These are phyloP conservation scores for Lepisosteus oculatus DNA, from an alignment of 2,113 vertebrate genomes.

Conservation along the genomic window DNA sequence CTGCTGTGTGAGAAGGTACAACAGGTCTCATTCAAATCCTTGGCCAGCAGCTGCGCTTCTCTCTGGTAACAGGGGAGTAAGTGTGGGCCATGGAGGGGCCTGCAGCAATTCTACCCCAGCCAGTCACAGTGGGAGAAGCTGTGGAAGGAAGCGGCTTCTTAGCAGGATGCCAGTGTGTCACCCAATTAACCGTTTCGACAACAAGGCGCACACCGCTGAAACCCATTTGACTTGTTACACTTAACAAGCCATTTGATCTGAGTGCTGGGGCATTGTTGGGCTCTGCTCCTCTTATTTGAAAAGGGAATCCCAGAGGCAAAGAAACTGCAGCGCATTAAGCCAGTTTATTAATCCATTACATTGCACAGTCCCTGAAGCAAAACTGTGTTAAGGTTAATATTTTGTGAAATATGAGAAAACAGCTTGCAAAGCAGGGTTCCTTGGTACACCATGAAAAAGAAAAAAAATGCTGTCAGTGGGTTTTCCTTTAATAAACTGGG, in stretches of 20 bases:
- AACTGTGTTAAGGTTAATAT: slow-evolving; percentile 48
- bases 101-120: background rate
- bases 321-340: slow-evolving; percentile 48
- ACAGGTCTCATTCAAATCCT: slow-evolving; percentile 4
- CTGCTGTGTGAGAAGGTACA: background rate
- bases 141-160: background rate
- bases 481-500: slow-evolving; percentile 54
- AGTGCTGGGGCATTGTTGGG: slow-evolving; percentile 21
- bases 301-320: slow-evolving; percentile 45
- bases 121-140: background rate
- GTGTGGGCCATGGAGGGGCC: background rate
- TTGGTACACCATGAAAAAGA: slow-evolving; percentile 34
- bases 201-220: slow-evolving; percentile 23
- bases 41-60: background rate
- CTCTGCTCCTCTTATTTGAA: slow-evolving; percentile 39
- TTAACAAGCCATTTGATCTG: slow-evolving; percentile 27
- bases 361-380: slow-evolving; percentile 52
- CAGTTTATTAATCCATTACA: slow-evolving; percentile 70
- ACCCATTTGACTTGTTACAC: slow-evolving; percentile 20
- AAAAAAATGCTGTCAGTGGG: slow-evolving; percentile 35
- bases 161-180: slow-evolving; percentile 3
- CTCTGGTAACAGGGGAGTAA: background rate
- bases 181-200: slow-evolving; percentile 32
- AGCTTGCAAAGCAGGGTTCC: slow-evolving; percentile 34
- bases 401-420: slow-evolving; percentile 52